Evolutionary conservation across 2,113 vertebrate species (phyloP), one percentile per base, ranked within the genome.

Genomic region (Halcyon senegalensis): DNA sequence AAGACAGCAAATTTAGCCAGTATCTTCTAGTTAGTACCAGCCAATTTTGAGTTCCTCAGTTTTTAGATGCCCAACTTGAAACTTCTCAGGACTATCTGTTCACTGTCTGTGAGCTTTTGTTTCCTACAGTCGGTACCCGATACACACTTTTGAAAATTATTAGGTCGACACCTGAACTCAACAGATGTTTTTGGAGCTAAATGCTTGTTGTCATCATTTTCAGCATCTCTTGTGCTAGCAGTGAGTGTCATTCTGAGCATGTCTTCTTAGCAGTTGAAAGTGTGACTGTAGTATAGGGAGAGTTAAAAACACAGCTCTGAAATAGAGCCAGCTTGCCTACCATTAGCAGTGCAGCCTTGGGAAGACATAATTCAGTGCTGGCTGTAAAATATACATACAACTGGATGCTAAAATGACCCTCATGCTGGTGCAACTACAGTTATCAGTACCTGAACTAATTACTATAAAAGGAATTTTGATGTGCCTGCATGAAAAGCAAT

Each of bases 361-460:
- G 48, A 85, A 79, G 67, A 60, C 6, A 7, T 63, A 62, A 62
- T 77, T 90, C 28, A 11, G 35, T 68, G n/a, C 62, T 89, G 64
- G 11, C 55, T 93, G 35, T 78, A 74, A 78, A 80, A 67, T 58
- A 76, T 28, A 9, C 70, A 19, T 76, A 59, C 70, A 83, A 0
- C 62, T 85, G 77, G 69, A 56, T 78, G 53, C 56, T 70, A 35
- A 80, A 90, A 59, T 73, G 58, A 79, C 24, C 21, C n/a, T 85
- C 63, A 91, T 87, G 66, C 74, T 91, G 44, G 66, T 90, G n/a
- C 55, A 58, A 13, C 73, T 89, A 14, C 60, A 20, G 84, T 92
- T 91, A 79, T 51, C 64, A 64, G 72, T 93, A 91, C 33, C 74
- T 93, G 89, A 92, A 84, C 77, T 95, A 94, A 94, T 81, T 67